These are phyloP conservation scores for Cyanoramphus novaezelandiae DNA, from an alignment of 2,113 vertebrate species.

Conservation along the genomic window DNA sequence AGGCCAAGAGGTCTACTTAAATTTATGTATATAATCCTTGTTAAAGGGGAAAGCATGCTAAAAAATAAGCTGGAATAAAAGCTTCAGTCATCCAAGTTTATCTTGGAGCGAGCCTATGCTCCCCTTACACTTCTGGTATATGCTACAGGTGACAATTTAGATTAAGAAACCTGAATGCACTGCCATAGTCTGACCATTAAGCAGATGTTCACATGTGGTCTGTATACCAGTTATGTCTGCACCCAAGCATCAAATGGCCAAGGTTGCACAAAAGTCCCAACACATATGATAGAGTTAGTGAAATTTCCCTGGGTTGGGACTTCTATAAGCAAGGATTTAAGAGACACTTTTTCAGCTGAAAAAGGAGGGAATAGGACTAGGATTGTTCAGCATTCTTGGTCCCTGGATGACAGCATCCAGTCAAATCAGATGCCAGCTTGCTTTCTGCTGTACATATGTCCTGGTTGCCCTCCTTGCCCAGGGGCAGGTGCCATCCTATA, in stretches of 20 bases:
- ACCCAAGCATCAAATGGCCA: background rate
- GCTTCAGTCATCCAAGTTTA: background rate
- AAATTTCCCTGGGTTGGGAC: background rate
- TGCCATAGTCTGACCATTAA: background rate
- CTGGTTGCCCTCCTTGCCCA: background rate
- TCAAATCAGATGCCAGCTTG: background rate
- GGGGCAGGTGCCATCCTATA: background rate
- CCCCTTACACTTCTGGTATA: background rate
- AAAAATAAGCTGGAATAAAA: background rate
- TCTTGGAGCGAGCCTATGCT: background rate
- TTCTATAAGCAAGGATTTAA: background rate
- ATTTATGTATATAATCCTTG: background rate
- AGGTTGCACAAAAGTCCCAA: background rate
- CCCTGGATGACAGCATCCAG: background rate
- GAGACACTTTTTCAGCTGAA: background rate
- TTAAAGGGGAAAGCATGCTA: background rate
- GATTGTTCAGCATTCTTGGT: background rate
- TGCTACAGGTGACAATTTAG: background rate
- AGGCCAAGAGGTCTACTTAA: background rate
- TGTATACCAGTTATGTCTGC: background rate
- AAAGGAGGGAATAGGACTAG: background rate
- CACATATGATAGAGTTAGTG: rapidly evolving
- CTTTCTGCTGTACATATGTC: background rate
- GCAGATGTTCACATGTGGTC: background rate
- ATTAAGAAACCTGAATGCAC: background rate